A percentile compares a stretch with the other conserved stretches of the same genome.
phyloP scores from a whole-genome alignment of 2,797 vertebrate genomes.

The Typhlichthys subterraneus region DNA sequence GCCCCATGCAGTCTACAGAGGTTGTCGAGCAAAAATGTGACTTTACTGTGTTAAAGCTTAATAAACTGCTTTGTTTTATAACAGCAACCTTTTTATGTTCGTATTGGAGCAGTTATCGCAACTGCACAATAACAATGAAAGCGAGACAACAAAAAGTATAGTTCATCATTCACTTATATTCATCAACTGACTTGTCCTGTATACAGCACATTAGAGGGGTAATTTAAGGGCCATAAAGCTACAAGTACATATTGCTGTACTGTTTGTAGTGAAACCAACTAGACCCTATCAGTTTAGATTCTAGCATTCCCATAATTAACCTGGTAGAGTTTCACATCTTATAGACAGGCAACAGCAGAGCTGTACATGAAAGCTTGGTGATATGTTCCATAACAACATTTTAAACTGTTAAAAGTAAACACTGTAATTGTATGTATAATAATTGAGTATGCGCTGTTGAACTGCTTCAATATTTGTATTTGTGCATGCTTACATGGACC shows the following conservation, averaged over 20 bases:
- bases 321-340: no score
- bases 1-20: neutral
- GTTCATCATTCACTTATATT: neutral
- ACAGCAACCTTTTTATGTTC: neutral
- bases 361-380: neutral
- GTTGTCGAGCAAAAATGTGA: neutral
- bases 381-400: neutral
- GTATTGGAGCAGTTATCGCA: neutral
- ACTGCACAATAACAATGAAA: neutral
- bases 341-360: no score
- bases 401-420: neutral
- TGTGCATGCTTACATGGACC: slow-evolving; percentile 1
- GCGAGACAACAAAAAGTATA: neutral
- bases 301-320: no score
- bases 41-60: neutral
- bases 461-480: slow-evolving; percentile 19
- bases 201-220: no score
- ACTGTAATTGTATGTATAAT: no score
- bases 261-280: no score
- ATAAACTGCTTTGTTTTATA: neutral
- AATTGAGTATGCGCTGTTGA: neutral
- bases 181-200: no score
- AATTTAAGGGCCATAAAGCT: no score
- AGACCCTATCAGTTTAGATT: no score
- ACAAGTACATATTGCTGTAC: no score